These are phyloP conservation scores for Mythimna albipuncta DNA, from an alignment of 2,888 invertebrate genomes.

Conservation along the genomic window DNA sequence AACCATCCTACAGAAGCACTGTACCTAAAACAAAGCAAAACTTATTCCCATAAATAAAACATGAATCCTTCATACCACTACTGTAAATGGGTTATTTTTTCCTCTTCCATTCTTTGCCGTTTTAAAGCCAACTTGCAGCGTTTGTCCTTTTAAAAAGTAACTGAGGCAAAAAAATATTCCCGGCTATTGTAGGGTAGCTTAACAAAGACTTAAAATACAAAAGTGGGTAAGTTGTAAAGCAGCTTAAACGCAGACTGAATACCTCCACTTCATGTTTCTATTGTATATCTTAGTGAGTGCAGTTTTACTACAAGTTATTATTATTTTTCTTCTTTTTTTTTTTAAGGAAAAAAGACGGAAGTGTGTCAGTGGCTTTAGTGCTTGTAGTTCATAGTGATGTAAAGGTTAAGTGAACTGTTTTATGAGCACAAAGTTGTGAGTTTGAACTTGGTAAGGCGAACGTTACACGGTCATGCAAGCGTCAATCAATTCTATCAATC, in stretches of 20 bases:
- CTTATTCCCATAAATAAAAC: slow-evolving; percentile 24
- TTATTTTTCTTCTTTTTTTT: slow-evolving; percentile 16
- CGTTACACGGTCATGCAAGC: too few relatives aligned
- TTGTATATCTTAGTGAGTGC: slow-evolving; percentile 57
- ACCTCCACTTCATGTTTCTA: slow-evolving; percentile 56
- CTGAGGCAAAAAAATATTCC: slow-evolving; percentile 58
- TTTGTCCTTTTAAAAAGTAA: slow-evolving; percentile 51
- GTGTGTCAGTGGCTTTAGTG: slow-evolving; percentile 18
- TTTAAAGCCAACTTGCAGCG: slow-evolving; percentile 48
- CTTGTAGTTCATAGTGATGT: not conserved
- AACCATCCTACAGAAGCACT: not conserved
- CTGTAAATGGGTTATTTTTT: slow-evolving; percentile 36
- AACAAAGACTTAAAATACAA: slow-evolving; percentile 69
- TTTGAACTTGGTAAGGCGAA: not conserved
- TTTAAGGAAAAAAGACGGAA: slow-evolving; percentile 10
- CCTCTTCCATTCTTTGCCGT: slow-evolving; percentile 32
- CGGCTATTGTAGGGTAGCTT: slow-evolving; percentile 53
- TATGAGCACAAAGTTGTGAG: not conserved
- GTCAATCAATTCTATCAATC: too few relatives aligned
- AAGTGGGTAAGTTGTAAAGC: slow-evolving; percentile 65
- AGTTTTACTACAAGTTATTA: slow-evolving; percentile 24
- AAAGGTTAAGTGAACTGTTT: not conserved
- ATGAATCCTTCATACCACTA: slow-evolving; percentile 26
- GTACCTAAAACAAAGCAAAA: slow-evolving; percentile 13
- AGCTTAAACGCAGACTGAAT: slow-evolving; percentile 59